These are phyloP conservation scores for Ficedula albicollis DNA, from an alignment of 2,797 vertebrate genomes.

Conservation along the genomic window DNA sequence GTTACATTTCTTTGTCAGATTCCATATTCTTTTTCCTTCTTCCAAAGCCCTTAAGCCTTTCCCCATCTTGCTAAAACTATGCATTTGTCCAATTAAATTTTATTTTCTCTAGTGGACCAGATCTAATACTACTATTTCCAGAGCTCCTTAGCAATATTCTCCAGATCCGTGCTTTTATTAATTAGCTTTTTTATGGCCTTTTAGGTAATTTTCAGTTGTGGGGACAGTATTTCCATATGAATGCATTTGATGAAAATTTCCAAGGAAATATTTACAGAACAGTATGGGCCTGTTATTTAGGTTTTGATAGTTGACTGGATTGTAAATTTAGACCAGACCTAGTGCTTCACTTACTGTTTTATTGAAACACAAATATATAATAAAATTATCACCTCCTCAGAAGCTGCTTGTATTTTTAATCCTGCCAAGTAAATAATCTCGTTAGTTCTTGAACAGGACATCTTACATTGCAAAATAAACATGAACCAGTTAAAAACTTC, in stretches of 20 bases:
- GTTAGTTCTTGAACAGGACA: background rate
- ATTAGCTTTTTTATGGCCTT: background rate
- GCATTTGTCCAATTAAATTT: background rate
- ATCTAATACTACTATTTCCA: background rate
- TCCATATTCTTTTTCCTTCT: background rate
- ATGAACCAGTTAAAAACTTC: background rate
- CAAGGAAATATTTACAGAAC: background rate
- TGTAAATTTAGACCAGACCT: background rate
- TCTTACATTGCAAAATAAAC: background rate
- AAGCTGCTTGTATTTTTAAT: background rate
- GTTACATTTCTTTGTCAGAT: background rate
- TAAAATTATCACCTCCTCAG: conserved; percentile 23
- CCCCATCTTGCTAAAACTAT: background rate
- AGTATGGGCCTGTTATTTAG: background rate
- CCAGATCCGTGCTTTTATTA: background rate
- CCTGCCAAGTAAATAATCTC: background rate
- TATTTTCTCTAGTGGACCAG: background rate
- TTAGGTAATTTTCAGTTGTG: background rate
- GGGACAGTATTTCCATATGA: background rate
- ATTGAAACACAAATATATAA: background rate
- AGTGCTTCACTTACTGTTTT: background rate
- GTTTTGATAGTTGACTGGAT: background rate
- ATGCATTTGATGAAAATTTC: background rate
- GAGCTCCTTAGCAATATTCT: background rate
- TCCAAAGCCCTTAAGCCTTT: background rate